Evolutionary conservation across 2,888 invertebrate species (phyloP), one percentile per base, ranked within the genome.

Genomic region (Pandemis heparana): DNA sequence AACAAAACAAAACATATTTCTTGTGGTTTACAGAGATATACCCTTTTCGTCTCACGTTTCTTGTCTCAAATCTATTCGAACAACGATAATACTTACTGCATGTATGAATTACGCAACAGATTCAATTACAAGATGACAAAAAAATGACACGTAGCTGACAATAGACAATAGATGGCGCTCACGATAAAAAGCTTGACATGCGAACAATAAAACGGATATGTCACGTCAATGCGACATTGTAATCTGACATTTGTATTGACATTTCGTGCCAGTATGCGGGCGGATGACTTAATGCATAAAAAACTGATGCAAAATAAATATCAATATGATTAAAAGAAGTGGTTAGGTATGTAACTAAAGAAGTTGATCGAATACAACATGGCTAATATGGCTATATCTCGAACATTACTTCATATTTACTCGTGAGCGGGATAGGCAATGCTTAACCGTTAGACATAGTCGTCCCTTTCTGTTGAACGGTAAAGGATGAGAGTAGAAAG

Each of bases 221-320:
- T 70, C 74, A 38, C 74, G 74, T 70, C 69, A 65, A 32, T 59
- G 73, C 51, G 62, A 75, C 68, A 79, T 81, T 70, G 70, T 87
- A 86, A 89, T 90, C 85, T 85, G 88, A 87, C 89, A 81, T 81
- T 69, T 74, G 74, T 79, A 82, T 81, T 89, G 87, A 89, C 84
- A 70, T 74, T 70, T 74, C 38, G 60, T 66, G 61, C 38, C 18
- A 63, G 62, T 46, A 56, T 63, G 68, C 68, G 64, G 74, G 69
- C 48, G 74, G 74, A 74, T 74, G 23, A 8, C 64, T 64, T 64
- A 64, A 23, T 23, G 43, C 14, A 23, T 63, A 39, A 41, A 72
- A 66, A 65, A 51, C 12, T 59, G 14, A 38, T 38, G n/a, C 4
- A 38, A 60, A 60, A 60, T n/a, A 16, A 5, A 48, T 48, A 5